Evolutionary conservation across 2,888 invertebrate genomes (phyloP).

Genomic region (Abrostola triplasia): DNA sequence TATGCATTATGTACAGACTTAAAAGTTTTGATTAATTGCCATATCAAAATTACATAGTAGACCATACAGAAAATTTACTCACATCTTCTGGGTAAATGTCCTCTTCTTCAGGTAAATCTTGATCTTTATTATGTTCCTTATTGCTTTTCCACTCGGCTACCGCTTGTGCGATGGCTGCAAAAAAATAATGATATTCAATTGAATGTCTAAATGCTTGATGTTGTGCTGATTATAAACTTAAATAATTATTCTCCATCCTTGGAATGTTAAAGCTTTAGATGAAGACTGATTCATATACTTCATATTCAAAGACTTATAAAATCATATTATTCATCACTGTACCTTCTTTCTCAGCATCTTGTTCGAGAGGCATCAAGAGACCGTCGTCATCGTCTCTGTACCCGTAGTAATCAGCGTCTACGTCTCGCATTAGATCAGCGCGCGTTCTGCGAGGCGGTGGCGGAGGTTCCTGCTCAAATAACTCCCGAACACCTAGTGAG

Average conservation of each 20-base stretch:
- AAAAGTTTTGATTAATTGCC: not conserved
- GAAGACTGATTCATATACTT: no score
- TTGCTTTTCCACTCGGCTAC: conserved; percentile 92
- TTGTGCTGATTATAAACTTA: no score
- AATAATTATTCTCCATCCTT: no score
- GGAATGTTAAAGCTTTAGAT: no score
- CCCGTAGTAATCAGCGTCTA: conserved; percentile 99
- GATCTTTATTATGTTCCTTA: conserved; percentile 85
- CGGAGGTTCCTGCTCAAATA: conserved; percentile 98
- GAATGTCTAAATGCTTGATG: not conserved
- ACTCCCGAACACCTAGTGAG: conserved; percentile 95
- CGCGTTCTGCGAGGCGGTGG: conserved; percentile 96
- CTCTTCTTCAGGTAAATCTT: conserved; percentile 91
- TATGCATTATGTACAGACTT: not conserved
- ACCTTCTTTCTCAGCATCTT: conserved; percentile 93
- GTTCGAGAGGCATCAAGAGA: conserved; percentile 95
- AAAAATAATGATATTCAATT: not conserved
- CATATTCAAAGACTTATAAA: no score
- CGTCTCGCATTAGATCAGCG: conserved; percentile 98
- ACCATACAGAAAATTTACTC: conserved; percentile 61
- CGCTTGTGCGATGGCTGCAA: conserved; percentile 82
- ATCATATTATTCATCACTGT: conserved; percentile 33
- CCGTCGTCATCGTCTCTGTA: conserved; percentile 99
- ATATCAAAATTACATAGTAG: not conserved
- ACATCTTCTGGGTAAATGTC: conserved; percentile 91